Evolutionary conservation across 2,797 vertebrate genomes (phyloP).

Genomic region (Trachops cirrhosus): DNA sequence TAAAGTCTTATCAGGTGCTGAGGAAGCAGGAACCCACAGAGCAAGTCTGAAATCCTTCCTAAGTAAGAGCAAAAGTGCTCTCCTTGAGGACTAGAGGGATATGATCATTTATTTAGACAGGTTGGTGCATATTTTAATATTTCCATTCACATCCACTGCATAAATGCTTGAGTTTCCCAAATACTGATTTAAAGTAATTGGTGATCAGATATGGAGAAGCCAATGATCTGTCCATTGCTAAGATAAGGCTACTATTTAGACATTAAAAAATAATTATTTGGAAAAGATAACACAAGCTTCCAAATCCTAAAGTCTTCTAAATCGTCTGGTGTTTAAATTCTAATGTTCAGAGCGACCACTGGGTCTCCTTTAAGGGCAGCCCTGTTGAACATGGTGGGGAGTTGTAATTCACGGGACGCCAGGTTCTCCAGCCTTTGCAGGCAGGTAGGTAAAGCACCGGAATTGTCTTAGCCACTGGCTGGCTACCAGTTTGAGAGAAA

Average conservation of each 20-base stretch:
- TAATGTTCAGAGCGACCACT: background rate
- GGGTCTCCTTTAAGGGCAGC: background rate
- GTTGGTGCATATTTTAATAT: conserved; percentile 47
- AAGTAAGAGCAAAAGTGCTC: conserved; percentile 59
- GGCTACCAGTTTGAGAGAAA: conserved; percentile 2
- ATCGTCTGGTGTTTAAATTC: background rate
- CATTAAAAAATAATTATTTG: conserved; percentile 5
- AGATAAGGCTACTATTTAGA: background rate
- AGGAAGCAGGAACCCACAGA: conserved; percentile 65
- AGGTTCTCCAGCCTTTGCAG: background rate
- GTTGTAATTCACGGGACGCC: background rate
- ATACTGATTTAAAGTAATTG: conserved; percentile 28
- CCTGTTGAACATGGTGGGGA: background rate
- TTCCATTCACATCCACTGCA: conserved; percentile 20
- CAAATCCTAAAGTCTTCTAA: conserved; percentile 13
- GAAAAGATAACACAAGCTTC: conserved; percentile 29
- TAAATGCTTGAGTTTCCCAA: conserved; percentile 28
- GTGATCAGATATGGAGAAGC: background rate
- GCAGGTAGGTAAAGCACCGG: background rate
- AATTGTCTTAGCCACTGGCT: background rate
- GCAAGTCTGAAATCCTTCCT: conserved; percentile 49
- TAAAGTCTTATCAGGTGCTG: conserved; percentile 76
- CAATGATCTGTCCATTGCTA: background rate
- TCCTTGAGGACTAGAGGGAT: conserved; percentile 44
- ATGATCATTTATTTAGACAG: conserved; percentile 33